Conservation (phyloP, 1,140 invertebrate genomes). For the Drosophila neocordata region DNA sequence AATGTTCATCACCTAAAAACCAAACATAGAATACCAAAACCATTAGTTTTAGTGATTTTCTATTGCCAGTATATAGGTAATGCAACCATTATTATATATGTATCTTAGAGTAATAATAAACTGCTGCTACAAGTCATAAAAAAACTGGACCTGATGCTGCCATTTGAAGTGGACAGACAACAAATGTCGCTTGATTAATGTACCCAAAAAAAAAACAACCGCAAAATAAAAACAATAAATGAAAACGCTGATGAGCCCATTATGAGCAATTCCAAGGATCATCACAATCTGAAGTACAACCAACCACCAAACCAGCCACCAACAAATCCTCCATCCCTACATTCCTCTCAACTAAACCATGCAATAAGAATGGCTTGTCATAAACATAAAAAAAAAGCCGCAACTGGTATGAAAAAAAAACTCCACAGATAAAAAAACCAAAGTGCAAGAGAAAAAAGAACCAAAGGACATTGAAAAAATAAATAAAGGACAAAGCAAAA, state of each 20-base stretch:
- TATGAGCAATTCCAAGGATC: slow-evolving; percentile 53
- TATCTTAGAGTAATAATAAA: slow-evolving; percentile 30
- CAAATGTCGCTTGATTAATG: slow-evolving; percentile 73
- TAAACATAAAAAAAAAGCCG: slow-evolving; percentile 49
- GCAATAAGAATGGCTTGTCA: slow-evolving; percentile 55
- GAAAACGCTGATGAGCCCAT: slow-evolving; percentile 73
- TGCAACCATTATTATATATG: neutral
- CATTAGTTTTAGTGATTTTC: neutral
- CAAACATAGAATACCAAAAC: too few species aligned
- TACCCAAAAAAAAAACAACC: slow-evolving; percentile 46
- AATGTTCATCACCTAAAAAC: too few species aligned
- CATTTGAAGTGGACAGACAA: slow-evolving; percentile 3
- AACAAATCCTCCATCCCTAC: neutral
- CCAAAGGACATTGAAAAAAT: slow-evolving; percentile 43
- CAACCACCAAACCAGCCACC: slow-evolving; percentile 34
- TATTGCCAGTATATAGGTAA: neutral
- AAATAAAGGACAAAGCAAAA: slow-evolving; percentile 51
- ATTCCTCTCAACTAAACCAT: slow-evolving; percentile 21
- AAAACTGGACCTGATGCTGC: slow-evolving; percentile 11
- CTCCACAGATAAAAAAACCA: slow-evolving; percentile 19
- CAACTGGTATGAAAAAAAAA: slow-evolving; percentile 68
- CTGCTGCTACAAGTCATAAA: slow-evolving; percentile 34
- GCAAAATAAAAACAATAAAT: slow-evolving; percentile 58
- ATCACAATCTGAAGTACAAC: slow-evolving; percentile 31
- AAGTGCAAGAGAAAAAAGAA: slow-evolving; percentile 59